phyloP scores from a whole-genome alignment of 2,888 invertebrate species.

The Epirrhoe tristata region DNA sequence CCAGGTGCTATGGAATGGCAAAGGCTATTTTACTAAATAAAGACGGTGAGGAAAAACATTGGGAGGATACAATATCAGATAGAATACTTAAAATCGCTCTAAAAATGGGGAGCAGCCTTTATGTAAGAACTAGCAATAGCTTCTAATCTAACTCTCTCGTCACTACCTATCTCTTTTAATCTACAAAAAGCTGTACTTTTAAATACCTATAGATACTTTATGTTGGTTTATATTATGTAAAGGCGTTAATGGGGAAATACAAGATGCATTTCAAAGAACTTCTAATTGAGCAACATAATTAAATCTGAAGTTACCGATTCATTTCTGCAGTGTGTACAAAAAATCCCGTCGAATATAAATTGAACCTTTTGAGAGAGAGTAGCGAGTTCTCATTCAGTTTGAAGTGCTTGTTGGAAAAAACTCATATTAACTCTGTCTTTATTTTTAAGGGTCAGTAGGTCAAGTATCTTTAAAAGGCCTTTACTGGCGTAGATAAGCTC shows the following conservation, averaged over 20 bases:
- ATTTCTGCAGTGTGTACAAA: background rate
- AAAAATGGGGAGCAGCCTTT: no score
- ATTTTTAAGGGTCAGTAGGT: background rate
- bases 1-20: slow-evolving; percentile 30
- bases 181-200: no score
- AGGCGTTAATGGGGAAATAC: no score
- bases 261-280: background rate
- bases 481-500: background rate
- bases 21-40: background rate
- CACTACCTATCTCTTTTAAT: no score
- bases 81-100: background rate
- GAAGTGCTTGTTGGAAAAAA: slow-evolving; percentile 1
- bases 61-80: background rate
- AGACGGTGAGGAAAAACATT: background rate
- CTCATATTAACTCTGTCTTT: background rate
- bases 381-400: slow-evolving; percentile 3
- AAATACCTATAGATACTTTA: no score
- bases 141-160: no score
- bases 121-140: no score
- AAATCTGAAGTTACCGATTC: background rate
- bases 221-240: no score
- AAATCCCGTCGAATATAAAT: slow-evolving; percentile 1
- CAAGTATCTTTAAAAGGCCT: background rate
- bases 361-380: slow-evolving; percentile 25
- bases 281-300: background rate